Evolutionary conservation across 2,888 invertebrate species (phyloP).

Genomic region (Apamea epomidion): DNA sequence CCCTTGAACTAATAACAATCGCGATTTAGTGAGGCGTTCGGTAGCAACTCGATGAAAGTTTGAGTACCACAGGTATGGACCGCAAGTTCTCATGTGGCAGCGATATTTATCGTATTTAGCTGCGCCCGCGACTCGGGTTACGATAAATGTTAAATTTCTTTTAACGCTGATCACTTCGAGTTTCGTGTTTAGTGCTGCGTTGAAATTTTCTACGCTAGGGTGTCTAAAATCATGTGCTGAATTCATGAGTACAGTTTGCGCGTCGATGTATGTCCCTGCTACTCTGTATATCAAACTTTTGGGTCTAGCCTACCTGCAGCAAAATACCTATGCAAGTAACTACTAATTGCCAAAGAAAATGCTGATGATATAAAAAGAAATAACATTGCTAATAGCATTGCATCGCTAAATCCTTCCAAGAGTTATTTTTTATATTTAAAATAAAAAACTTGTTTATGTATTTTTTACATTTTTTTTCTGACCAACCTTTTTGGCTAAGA

Average conservation of each 20-base stretch:
- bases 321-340: not conserved
- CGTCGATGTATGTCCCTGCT: too few species aligned
- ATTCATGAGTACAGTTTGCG: not conserved
- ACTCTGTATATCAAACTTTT: not conserved
- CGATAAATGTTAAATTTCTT: constrained; percentile 1
- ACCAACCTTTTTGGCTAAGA: too few species aligned
- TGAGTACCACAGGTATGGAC: constrained; percentile 68
- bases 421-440: not conserved
- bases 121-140: constrained; percentile 2
- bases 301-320: not conserved
- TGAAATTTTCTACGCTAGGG: too few species aligned
- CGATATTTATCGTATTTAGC: constrained; percentile 21
- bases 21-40: constrained; percentile 72
- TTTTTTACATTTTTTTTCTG: too few species aligned
- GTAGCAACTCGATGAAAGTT: constrained; percentile 74
- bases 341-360: not conserved
- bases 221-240: not conserved
- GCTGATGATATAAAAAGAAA: not conserved
- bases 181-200: not conserved
- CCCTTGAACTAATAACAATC: constrained; percentile 75
- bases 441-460: too few species aligned
- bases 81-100: constrained; percentile 59
- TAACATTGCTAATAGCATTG: not conserved
- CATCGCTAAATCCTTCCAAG: not conserved
- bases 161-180: not conserved